Conservation (phyloP, 2,797 vertebrate species). For the Diplodus sargus region DNA sequence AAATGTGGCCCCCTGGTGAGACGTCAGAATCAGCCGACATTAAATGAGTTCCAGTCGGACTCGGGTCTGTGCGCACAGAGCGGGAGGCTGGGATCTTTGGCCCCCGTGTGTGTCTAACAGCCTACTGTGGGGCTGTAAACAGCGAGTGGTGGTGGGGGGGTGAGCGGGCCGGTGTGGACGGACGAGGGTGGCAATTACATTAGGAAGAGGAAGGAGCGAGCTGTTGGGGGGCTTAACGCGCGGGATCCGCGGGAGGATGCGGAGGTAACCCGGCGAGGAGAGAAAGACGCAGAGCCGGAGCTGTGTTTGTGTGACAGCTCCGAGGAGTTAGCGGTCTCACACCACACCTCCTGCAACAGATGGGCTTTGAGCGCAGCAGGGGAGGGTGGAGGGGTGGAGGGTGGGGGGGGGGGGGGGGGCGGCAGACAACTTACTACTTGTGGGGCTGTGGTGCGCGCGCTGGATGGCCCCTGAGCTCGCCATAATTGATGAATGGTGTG, state of each 20-base stretch:
- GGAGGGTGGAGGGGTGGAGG: no score
- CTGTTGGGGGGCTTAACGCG: slow-evolving; percentile 24
- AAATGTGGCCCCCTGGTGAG: slow-evolving; percentile 40
- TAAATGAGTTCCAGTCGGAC: slow-evolving; percentile 65
- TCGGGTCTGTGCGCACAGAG: slow-evolving; percentile 46
- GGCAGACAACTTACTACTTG: slow-evolving; percentile 73
- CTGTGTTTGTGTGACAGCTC: slow-evolving; percentile 60
- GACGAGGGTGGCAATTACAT: slow-evolving; percentile 56
- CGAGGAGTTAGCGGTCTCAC: slow-evolving; percentile 69
- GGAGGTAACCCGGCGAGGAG: slow-evolving; percentile 49
- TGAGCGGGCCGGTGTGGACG: slow-evolving; percentile 21
- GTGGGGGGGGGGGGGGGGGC: no score
- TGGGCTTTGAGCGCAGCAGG: slow-evolving; percentile 68
- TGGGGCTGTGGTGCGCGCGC: slow-evolving; percentile 68
- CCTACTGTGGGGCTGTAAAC: slow-evolving; percentile 50
- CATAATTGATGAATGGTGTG: slow-evolving; percentile 84
- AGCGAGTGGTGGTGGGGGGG: slow-evolving; percentile 23
- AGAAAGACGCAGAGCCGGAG: slow-evolving; percentile 2
- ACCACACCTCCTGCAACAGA: slow-evolving; percentile 68
- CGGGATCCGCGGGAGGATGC: slow-evolving; percentile 22
- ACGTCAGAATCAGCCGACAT: slow-evolving; percentile 52
- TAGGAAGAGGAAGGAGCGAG: slow-evolving; percentile 36
- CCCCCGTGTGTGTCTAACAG: slow-evolving; percentile 41
- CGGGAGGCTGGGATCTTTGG: slow-evolving; percentile 48
- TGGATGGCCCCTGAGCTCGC: slow-evolving; percentile 68